Evolutionary conservation across 2,888 invertebrate species (phyloP), one percentile per base, ranked within the genome.

Genomic region (Bruchidius siliquastri): DNA sequence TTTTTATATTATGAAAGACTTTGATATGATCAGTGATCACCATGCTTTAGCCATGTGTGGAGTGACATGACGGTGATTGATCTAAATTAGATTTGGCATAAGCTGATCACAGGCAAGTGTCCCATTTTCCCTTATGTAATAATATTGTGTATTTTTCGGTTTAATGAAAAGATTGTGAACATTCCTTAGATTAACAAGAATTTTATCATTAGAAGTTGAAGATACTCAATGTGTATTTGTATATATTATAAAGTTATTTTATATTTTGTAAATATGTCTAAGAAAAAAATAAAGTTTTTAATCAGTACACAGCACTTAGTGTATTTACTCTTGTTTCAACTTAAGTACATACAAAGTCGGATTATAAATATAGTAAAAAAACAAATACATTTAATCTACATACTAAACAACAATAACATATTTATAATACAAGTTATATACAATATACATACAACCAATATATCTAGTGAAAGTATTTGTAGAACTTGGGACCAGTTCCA

Each of bases 401-500:
- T 74, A 74, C 78, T 79, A 77, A 77, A 79, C 79, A 77, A 78
- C 77, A 77, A 76, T 75, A 76, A 78, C 77, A 78, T 75, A 76
- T 18, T 26, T 77, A 77, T 21, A 21, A 68, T 68, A 68, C 68
- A 68, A 68, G 68, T 21, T 68, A 68, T 68, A 21, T 68, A 68
- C 68, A 68, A 77, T 77, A 74, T 77, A 79, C 78, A 73, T 72
- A 69, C 73, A 69, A 73, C 72, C 69, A 74, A 69, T 21, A 74
- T 32, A 74, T 75, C 80, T 84, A 89, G 81, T 89, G 88, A 86
- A 90, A 90, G 85, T 90, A 90, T 83, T 90, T 88, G 83, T 89
- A 89, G 80, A 89, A 88, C 77, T 89, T 88, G 77, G 84, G 82
- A 68, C 82, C 82, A 69, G 80, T 87, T 84, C 80, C 87, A 85